These are phyloP conservation scores for Camarhynchus parvulus DNA, from an alignment of 2,113 vertebrate species.

Conservation along the genomic window DNA sequence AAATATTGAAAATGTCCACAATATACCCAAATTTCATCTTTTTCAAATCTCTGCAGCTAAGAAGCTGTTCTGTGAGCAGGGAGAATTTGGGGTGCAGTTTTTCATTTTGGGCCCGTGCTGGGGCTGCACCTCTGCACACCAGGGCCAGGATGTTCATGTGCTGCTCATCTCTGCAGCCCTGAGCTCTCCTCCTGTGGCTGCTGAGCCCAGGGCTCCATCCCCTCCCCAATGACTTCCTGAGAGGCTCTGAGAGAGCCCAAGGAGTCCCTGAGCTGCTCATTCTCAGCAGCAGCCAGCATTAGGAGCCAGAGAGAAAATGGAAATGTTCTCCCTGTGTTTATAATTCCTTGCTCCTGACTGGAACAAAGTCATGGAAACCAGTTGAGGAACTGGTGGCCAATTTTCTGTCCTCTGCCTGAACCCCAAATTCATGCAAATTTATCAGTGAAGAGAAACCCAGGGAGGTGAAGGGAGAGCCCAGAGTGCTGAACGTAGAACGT, in stretches of 20 bases:
- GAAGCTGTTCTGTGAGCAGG: background rate
- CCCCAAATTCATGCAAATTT: background rate
- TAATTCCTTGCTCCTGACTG: background rate
- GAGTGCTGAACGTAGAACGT: background rate
- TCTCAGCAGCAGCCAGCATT: background rate
- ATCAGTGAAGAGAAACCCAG: background rate
- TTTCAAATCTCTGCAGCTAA: background rate
- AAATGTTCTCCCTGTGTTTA: background rate
- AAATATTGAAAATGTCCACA: background rate
- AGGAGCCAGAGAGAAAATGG: background rate
- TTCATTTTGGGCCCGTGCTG: rapidly evolving
- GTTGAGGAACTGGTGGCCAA: background rate
- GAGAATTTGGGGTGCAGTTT: background rate
- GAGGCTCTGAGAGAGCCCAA: background rate
- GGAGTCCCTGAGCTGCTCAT: background rate
- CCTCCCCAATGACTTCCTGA: background rate
- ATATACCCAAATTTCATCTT: too few species aligned
- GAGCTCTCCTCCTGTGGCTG: background rate
- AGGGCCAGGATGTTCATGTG: background rate
- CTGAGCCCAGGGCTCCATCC: background rate
- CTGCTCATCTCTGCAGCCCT: background rate
- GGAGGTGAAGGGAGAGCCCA: background rate
- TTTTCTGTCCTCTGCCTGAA: background rate
- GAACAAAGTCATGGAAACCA: background rate
- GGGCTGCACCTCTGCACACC: background rate